phyloP scores from a whole-genome alignment of 2,797 vertebrate genomes.

The Numenius phaeopus region DNA sequence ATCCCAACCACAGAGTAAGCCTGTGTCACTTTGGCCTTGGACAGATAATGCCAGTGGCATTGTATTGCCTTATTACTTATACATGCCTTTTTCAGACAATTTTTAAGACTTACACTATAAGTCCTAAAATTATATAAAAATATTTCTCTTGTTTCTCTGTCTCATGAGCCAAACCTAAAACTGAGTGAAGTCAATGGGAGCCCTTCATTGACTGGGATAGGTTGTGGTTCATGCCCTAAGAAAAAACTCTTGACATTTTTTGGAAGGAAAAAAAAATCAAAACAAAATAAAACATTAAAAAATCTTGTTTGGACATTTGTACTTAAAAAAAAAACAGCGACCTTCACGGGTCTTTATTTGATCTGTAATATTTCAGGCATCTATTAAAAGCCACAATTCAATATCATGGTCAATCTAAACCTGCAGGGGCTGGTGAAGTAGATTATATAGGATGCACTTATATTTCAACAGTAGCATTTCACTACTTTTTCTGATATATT shows the following conservation, averaged over 20 bases:
- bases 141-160: background rate
- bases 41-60: background rate
- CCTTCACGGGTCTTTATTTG: background rate
- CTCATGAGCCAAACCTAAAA: background rate
- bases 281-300: background rate
- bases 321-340: background rate
- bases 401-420: background rate
- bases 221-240: background rate
- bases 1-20: background rate
- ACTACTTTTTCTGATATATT: background rate
- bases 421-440: background rate
- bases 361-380: slow-evolving; percentile 25
- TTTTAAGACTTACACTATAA: background rate
- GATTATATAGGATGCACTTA: background rate
- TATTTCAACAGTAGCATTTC: background rate
- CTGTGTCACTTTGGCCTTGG: background rate
- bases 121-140: background rate
- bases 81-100: background rate
- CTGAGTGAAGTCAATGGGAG: background rate
- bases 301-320: background rate
- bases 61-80: background rate
- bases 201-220: background rate
- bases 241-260: background rate
- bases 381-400: slow-evolving; percentile 39
- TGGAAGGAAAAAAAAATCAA: background rate